Evolutionary conservation across 2,113 vertebrate species (phyloP).

Genomic region (Myrmecophaga tridactyla): DNA sequence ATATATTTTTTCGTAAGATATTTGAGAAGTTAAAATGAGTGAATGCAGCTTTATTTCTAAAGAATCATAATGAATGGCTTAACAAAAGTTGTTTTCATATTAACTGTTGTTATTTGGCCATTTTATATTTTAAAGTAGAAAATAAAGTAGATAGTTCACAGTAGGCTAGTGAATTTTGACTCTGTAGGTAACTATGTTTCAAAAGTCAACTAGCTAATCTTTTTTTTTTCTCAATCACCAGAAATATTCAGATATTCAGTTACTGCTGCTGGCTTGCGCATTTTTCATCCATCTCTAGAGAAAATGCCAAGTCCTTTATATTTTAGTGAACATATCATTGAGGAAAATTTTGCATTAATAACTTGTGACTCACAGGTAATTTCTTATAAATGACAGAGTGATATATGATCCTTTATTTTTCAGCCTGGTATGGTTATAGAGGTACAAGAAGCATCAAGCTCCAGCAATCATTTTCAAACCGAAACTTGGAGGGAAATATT

Average conservation of each 20-base stretch:
- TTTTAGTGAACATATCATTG: constrained; percentile 15
- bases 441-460: neutral
- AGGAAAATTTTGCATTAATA: neutral
- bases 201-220: constrained; percentile 11
- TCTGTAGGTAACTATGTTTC: neutral
- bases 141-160: neutral
- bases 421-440: neutral
- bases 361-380: neutral
- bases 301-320: constrained; percentile 14
- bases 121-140: neutral
- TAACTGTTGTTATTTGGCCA: neutral
- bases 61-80: neutral
- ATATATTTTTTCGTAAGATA: neutral
- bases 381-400: neutral
- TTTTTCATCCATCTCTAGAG: neutral
- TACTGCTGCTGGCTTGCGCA: neutral
- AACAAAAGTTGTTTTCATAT: neutral
- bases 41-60: neutral
- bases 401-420: constrained; percentile 31
- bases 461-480: neutral
- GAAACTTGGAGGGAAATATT: neutral
- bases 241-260: neutral
- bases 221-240: neutral
- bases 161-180: neutral
- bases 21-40: neutral